Percentiles rank a stretch among this genome's conserved stretches.
These are phyloP conservation scores for Colaptes auratus DNA, from an alignment of 2,113 vertebrate species.

Conservation along the genomic window DNA sequence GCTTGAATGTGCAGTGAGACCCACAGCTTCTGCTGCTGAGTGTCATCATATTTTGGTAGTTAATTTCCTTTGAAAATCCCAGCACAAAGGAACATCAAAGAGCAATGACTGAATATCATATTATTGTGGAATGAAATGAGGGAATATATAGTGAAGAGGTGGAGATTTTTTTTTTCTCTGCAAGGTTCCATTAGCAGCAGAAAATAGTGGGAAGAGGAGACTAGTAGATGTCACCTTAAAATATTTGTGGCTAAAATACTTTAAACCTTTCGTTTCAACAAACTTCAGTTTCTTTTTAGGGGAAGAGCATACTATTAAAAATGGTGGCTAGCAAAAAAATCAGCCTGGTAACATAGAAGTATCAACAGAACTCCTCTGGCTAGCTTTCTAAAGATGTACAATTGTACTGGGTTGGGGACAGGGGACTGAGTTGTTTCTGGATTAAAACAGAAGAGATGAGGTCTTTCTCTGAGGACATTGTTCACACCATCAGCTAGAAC, in stretches of 20 bases:
- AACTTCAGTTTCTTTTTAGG: neutral
- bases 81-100: conserved; percentile 40
- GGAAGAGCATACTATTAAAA: neutral
- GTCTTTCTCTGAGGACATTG: neutral
- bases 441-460: neutral
- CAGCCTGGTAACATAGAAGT: neutral
- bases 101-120: neutral
- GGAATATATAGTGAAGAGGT: neutral
- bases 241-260: neutral
- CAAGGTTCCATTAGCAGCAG: neutral
- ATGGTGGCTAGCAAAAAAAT: neutral
- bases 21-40: neutral
- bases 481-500: accelerated
- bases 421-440: neutral
- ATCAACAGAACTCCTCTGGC: neutral
- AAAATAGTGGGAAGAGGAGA: neutral
- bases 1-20: neutral
- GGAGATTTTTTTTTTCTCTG: neutral
- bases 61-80: conserved; percentile 58
- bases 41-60: neutral
- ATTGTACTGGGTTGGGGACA: neutral
- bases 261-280: neutral
- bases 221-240: neutral
- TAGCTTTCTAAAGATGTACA: neutral
- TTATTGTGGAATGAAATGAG: conserved; percentile 31